Evolutionary conservation across 2,113 vertebrate genomes (phyloP).

Genomic region (Hippocampus guttulatus): DNA sequence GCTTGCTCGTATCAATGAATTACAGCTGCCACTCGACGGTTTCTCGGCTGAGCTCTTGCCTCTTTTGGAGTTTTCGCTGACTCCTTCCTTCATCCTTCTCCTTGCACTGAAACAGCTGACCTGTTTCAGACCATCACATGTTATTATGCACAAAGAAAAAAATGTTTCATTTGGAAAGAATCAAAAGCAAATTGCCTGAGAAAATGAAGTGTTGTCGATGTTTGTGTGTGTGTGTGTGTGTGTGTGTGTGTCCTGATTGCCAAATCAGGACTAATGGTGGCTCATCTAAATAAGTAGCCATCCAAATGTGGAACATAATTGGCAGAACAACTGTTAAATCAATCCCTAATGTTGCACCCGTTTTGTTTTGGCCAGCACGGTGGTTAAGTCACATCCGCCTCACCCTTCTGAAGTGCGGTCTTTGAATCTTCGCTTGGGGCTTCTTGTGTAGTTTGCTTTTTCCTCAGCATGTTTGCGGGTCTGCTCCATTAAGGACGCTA

Average conservation of each 20-base stretch:
- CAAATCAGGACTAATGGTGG: neutral
- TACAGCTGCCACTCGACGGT: conserved; percentile 25
- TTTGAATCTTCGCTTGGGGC: no score
- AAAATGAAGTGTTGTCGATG: neutral
- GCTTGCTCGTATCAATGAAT: conserved; percentile 33
- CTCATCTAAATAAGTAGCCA: neutral
- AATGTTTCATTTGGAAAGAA: neutral
- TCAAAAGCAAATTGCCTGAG: neutral
- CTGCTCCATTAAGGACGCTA: no score
- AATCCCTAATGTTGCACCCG: neutral
- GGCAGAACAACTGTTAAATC: neutral
- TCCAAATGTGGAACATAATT: neutral
- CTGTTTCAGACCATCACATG: neutral
- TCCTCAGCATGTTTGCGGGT: no score
- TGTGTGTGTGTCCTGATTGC: neutral
- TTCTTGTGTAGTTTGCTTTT: no score
- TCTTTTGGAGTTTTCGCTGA: neutral
- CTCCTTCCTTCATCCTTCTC: neutral
- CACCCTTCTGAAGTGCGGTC: no score
- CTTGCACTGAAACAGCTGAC: neutral
- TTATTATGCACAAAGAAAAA: conserved; percentile 1
- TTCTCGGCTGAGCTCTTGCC: neutral
- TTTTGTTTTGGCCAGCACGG: neutral
- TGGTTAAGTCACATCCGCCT: no score
- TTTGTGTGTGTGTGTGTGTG: neutral